Evolutionary conservation across 2,888 invertebrate species (phyloP), one percentile per base, ranked within the genome.

Genomic region (Acrocyrtus sp.): DNA sequence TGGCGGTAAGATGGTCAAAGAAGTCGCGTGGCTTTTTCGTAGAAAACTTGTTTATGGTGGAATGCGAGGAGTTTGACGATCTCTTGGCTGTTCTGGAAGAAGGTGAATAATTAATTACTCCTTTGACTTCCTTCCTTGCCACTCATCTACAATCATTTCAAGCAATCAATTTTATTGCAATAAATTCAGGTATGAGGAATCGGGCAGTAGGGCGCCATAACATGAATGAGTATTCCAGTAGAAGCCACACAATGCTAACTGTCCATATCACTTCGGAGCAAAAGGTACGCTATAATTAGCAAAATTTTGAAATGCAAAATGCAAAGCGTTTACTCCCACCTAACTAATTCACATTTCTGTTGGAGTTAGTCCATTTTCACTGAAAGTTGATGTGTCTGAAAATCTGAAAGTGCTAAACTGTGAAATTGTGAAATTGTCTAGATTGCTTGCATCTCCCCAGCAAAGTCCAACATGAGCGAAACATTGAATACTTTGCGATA

Each of bases 361-460:
- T n/a, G n/a, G n/a, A n/a, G n/a, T n/a, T n/a, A n/a, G n/a, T n/a
- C n/a, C n/a, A n/a, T n/a, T n/a, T n/a, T n/a, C n/a, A n/a, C n/a
- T n/a, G n/a, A n/a, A n/a, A n/a, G n/a, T n/a, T n/a, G n/a, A n/a
- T n/a, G n/a, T n/a, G n/a, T n/a, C n/a, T n/a, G n/a, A n/a, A n/a
- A n/a, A n/a, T n/a, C n/a, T n/a, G n/a, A n/a, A n/a, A n/a, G n/a
- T n/a, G n/a, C n/a, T n/a, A n/a, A n/a, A n/a, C n/a, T n/a, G n/a
- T n/a, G n/a, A n/a, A n/a, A n/a, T n/a, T n/a, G n/a, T n/a, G n/a
- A n/a, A n/a, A n/a, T n/a, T n/a, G n/a, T n/a, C 19, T 85, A 95
- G 95, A 95, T 97, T 81, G 96, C 97, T 1, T 97, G 97, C 83
- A 92, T 96, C 77, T 95, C 96, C 0, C 96, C 96, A 0, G 93